phyloP scores from a whole-genome alignment of 2,888 invertebrate species.

The Romanomermis culicivorax region DNA sequence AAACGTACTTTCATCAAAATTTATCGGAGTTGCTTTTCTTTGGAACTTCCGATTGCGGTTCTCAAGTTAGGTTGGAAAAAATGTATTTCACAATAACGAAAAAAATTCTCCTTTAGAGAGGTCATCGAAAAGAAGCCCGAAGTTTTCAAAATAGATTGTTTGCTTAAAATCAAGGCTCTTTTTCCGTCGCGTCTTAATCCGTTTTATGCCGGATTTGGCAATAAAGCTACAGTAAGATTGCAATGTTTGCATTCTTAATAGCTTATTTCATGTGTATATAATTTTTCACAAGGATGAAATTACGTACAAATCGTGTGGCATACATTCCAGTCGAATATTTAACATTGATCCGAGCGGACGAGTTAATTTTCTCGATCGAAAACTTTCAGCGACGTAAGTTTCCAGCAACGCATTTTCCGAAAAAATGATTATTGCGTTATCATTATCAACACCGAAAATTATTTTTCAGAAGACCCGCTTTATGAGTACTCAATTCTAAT shows the following conservation, averaged over 20 bases:
- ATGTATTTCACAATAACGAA: not conserved
- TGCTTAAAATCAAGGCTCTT: slow-evolving; percentile 77
- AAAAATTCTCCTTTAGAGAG: slow-evolving; percentile 46
- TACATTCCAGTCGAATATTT: slow-evolving; percentile 84
- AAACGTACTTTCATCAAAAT: no score
- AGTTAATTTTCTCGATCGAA: slow-evolving; percentile 32
- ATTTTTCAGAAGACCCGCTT: no score
- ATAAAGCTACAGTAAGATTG: slow-evolving; percentile 85
- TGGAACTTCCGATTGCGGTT: not conserved
- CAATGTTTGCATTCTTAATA: slow-evolving; percentile 18
- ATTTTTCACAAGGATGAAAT: slow-evolving; percentile 56
- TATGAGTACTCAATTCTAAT: no score
- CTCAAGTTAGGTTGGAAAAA: not conserved
- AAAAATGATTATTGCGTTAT: no score
- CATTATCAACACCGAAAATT: no score
- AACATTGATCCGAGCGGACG: slow-evolving; percentile 92
- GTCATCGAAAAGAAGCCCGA: slow-evolving; percentile 97
- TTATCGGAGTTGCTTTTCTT: no score
- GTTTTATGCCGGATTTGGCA: slow-evolving; percentile 97
- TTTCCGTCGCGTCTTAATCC: slow-evolving; percentile 68
- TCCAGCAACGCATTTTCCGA: slow-evolving; percentile 57
- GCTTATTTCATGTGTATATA: not conserved
- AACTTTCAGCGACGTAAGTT: not conserved
- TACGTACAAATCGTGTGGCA: slow-evolving; percentile 85
- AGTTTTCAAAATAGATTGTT: slow-evolving; percentile 93